Evolutionary conservation across 2,113 vertebrate genomes (phyloP), one percentile per base, ranked within the genome.

Genomic region (Proterorhinus semilunaris): DNA sequence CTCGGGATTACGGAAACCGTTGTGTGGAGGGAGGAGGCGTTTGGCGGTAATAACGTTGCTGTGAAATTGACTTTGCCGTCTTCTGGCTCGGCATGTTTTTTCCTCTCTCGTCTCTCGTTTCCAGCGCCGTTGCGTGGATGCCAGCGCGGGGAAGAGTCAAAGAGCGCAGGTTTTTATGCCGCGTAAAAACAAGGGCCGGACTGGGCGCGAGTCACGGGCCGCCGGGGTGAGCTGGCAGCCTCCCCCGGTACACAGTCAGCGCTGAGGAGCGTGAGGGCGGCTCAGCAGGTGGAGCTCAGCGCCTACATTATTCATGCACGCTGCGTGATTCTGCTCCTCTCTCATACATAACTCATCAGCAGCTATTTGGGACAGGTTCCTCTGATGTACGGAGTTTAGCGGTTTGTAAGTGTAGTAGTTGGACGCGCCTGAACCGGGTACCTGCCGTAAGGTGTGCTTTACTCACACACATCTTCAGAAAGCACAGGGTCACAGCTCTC

Each of bases 341-440:
- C 59, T 82, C 74, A 84, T 87, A 66, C 83, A 85, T 86, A 86
- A 80, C 74, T 77, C 76, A 87, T 79, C 68, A 54, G 51, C 73
- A 74, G 63, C 74, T 36, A 55, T 78, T 80, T 80, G 74, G 59
- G 73, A 54, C 73, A 72, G 66, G 66, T 85, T 77, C 52, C 48
- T 48, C 63, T 16, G 8, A 9, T 52, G 65, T 44, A 52, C 45
- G 52, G 42, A 64, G 48, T 42, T 63, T 62, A 46, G 64, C 43
- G 13, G 66, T 57, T 49, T 46, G 27, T 36, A 36, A 36, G 27
- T 36, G 27, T 3, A 36, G 21, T 21, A 2, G 21, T 21, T 21
- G 21, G 27, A 68, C 72, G 27, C 21, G 27, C 27, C 27, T 36
- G 2, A 36, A 5, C 27, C 27, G 27, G 27, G 3, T 36, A 36